phyloP scores from a whole-genome alignment of 2,113 vertebrate species.

The Caranx melampygus region DNA sequence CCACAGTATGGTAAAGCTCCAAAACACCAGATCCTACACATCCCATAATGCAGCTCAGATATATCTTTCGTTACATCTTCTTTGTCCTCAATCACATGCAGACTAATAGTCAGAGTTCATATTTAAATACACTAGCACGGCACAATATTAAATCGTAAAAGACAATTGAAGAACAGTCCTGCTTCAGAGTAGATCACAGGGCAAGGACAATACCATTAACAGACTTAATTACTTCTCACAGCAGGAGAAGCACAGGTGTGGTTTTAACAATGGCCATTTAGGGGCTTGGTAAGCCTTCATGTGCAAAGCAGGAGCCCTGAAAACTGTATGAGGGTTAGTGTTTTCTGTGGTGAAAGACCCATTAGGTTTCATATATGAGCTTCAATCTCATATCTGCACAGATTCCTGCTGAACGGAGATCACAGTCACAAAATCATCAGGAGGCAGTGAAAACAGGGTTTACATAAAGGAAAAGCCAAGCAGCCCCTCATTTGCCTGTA shows the following conservation, averaged over 20 bases:
- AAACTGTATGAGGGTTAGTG: neutral
- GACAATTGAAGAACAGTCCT: too few relatives aligned
- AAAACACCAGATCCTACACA: neutral
- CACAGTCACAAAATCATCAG: neutral
- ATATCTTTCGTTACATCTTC: neutral
- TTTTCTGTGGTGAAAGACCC: slow-evolving; percentile 10
- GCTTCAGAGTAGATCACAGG: too few relatives aligned
- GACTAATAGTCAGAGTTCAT: too few relatives aligned
- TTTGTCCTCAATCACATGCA: neutral
- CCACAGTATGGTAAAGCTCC: neutral
- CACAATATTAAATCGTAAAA: too few relatives aligned
- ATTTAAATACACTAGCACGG: too few relatives aligned
- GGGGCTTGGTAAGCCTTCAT: neutral
- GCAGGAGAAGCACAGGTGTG: neutral
- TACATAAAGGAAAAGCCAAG: slow-evolving; percentile 2
- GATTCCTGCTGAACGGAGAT: neutral
- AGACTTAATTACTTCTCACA: neutral
- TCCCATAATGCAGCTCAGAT: neutral
- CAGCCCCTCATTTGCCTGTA: neutral
- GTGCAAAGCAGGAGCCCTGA: neutral
- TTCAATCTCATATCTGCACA: slow-evolving; percentile 19
- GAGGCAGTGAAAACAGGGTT: neutral
- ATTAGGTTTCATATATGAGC: slow-evolving; percentile 4
- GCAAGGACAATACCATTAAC: too few relatives aligned
- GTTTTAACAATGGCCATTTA: neutral